Percentiles rank a stretch among this genome's conserved stretches.
phyloP scores from a whole-genome alignment of 2,113 vertebrate genomes.

The Talpa occidentalis region DNA sequence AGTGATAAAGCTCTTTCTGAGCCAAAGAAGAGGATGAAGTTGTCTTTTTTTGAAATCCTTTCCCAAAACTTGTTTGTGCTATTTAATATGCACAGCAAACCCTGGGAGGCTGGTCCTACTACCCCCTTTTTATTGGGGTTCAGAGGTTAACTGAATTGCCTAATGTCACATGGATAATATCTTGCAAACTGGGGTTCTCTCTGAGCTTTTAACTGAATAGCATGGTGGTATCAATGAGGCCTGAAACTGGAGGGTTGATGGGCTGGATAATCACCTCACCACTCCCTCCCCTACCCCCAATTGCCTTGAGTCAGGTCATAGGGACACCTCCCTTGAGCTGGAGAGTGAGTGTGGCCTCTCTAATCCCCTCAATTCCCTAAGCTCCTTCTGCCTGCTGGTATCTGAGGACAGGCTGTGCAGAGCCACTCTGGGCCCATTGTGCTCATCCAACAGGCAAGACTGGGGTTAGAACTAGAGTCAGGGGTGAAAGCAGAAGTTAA shows the following conservation, averaged over 20 bases:
- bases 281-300: background rate
- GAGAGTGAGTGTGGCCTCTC: slow-evolving; percentile 45
- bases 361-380: slow-evolving; percentile 78
- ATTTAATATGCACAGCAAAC: slow-evolving; percentile 29
- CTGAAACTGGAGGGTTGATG: background rate
- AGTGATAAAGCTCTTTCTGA: slow-evolving; percentile 39
- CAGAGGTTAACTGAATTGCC: background rate
- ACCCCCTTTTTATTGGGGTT: background rate
- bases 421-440: background rate
- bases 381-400: slow-evolving; percentile 68
- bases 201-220: slow-evolving; percentile 45
- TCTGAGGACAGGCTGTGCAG: slow-evolving; percentile 19
- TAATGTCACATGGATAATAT: background rate
- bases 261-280: background rate
- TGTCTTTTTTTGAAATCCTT: background rate
- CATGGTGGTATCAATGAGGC: background rate
- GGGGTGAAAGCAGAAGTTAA: background rate
- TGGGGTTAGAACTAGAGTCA: background rate
- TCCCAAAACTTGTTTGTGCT: background rate
- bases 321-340: background rate
- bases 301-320: background rate
- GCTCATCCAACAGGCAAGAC: background rate
- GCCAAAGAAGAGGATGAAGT: background rate
- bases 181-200: background rate
- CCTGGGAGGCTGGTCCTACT: background rate